Base-by-base conservation (phyloP, 1,140 invertebrate species). In the Drosophila melanica region DNA sequence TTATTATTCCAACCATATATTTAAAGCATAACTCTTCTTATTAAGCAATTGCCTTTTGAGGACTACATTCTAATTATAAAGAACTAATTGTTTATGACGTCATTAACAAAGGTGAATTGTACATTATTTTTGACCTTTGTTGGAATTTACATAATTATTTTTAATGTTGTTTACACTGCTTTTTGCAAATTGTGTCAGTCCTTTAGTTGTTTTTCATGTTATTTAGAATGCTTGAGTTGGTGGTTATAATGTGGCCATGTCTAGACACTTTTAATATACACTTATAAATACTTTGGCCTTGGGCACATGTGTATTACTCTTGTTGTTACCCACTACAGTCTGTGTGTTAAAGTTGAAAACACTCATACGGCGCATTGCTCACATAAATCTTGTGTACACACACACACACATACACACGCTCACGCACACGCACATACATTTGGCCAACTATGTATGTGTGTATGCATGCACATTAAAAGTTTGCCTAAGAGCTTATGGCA, bases 401-500 rank as follows among this genome's bases (percentile, higher is more conserved):
- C 48, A 8, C 50, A 54, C 27, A 33, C 11, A 37, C 4, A 23
- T 3, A 23, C 2, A 23, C 11, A 37, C 4, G 4, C 20, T 3
- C 2, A 23, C 20, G 20, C 14, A 37, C 37, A 48, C 12, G 16
- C 9, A 33, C 20, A 27, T 14, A 58, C 60, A 59, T 55, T 30
- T 8, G 59, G 50, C 44, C 37, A 50, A 63, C 78, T 76, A 68
- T 66, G 58, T 35, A 35, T 45, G 63, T 42, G 58, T 45, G 74
- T 48, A 54, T 47, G 66, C 39, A 41, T 81, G 81, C 70, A 74
- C 82, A 86, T 86, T 87, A 87, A 86, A 86, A 86, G 71, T 86
- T 86, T 89, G 71, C 75, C 79, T 82, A 79, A 82, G 76, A 86
- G 82, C 84, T 87, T 87, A 86, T 87, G 79, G 75, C 82, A 73